phyloP scores from a whole-genome alignment of 2,888 invertebrate genomes.

The Pristionchus japonicus region DNA sequence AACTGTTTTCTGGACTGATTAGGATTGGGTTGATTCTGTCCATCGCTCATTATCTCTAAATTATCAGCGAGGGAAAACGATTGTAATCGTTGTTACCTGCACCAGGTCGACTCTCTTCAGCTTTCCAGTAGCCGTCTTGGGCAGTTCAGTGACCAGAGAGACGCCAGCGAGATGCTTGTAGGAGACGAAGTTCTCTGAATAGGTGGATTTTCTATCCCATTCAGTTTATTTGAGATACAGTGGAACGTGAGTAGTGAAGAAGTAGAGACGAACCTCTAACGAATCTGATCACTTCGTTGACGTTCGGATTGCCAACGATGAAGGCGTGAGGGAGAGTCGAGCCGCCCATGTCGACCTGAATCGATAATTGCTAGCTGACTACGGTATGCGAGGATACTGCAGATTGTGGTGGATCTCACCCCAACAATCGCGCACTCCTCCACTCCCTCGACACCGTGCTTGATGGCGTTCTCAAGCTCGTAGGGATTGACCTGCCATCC shows the following conservation, averaged over 20 bases:
- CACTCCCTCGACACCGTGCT: slow-evolving; percentile 47
- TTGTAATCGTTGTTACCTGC: too few relatives aligned
- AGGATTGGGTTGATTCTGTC: too few relatives aligned
- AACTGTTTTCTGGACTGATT: too few relatives aligned
- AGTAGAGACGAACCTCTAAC: slow-evolving; percentile 53
- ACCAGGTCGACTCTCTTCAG: slow-evolving; percentile 47
- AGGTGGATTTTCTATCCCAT: too few relatives aligned
- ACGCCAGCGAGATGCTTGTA: slow-evolving; percentile 58
- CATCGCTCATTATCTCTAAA: too few relatives aligned
- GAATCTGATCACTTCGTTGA: slow-evolving; percentile 48
- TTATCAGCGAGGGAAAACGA: too few relatives aligned
- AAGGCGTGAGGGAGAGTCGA: slow-evolving; percentile 51
- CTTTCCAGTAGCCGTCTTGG: slow-evolving; percentile 60
- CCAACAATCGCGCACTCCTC: slow-evolving; percentile 57
- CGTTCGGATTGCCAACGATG: slow-evolving; percentile 50
- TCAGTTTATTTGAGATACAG: background rate
- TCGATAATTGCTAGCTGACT: background rate
- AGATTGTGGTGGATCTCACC: background rate
- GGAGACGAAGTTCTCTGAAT: slow-evolving; percentile 56
- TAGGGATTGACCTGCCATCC: slow-evolving; percentile 56
- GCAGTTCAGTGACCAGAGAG: slow-evolving; percentile 52
- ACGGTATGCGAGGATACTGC: background rate
- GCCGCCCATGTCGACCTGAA: slow-evolving; percentile 10
- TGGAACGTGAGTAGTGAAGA: background rate
- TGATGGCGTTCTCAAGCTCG: slow-evolving; percentile 58